These are phyloP conservation scores for Lophotriccus pileatus DNA, from an alignment of 2,797 vertebrate species.

Conservation along the genomic window DNA sequence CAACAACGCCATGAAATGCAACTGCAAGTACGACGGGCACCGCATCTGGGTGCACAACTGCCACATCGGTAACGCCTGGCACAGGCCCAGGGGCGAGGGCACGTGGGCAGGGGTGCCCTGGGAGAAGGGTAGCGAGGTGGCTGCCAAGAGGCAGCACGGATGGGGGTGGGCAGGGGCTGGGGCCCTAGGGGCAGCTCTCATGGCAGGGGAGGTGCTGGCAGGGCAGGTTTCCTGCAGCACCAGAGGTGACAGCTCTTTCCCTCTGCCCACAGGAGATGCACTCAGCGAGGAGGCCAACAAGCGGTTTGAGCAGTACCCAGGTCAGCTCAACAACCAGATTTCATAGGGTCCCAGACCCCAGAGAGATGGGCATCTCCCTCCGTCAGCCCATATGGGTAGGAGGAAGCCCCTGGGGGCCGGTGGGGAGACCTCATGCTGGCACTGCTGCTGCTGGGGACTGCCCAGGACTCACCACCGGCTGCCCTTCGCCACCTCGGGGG, in stretches of 20 bases:
- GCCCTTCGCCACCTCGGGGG: background rate
- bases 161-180: background rate
- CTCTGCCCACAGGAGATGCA: slow-evolving; percentile 80
- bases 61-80: slow-evolving; percentile 80
- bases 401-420: background rate
- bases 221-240: background rate
- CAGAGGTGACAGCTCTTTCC: fast-evolving
- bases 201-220: background rate
- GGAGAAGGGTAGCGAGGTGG: background rate
- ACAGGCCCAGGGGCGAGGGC: fast-evolving
- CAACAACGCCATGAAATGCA: slow-evolving; percentile 98
- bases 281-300: slow-evolving; percentile 94
- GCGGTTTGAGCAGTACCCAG: slow-evolving; percentile 92
- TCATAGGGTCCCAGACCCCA: background rate
- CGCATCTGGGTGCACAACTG: slow-evolving; percentile 98
- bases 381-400: background rate
- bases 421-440: background rate
- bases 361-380: background rate
- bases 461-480: background rate
- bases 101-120: fast-evolving
- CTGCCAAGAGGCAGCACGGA: background rate
- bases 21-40: slow-evolving; percentile 97
- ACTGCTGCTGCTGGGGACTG: background rate
- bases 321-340: slow-evolving; percentile 94
- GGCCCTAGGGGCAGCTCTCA: background rate